Evolutionary conservation across 2,113 vertebrate species (phyloP).

Genomic region (Sylvietta virens): DNA sequence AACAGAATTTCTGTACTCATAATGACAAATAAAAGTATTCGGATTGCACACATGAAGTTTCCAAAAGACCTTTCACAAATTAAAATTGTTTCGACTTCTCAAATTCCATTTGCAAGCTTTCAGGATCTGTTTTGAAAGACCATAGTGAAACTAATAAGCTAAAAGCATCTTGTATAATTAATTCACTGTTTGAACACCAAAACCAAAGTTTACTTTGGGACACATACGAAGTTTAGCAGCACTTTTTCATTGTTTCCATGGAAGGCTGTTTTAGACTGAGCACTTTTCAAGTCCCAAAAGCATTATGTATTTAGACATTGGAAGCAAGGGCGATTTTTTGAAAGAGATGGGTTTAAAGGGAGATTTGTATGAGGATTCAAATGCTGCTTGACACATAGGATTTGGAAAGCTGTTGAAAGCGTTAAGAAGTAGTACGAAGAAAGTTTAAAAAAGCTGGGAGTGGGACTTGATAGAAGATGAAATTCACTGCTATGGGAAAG

Average conservation of each 20-base stretch:
- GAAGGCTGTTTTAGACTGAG: neutral
- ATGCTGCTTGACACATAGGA: conserved; percentile 18
- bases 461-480: conserved; percentile 23
- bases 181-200: neutral
- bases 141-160: neutral
- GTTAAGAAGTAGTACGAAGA: neutral
- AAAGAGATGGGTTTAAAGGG: conserved; percentile 42
- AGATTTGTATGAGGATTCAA: conserved; percentile 56
- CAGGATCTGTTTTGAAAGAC: neutral
- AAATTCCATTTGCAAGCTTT: neutral
- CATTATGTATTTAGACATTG: neutral
- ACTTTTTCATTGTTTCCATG: neutral
- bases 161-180: neutral
- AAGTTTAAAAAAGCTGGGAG: conserved; percentile 51
- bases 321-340: neutral
- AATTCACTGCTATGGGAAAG: conserved; percentile 37
- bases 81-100: neutral
- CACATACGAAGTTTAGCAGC: neutral
- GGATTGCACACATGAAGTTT: neutral
- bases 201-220: neutral
- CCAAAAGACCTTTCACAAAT: neutral
- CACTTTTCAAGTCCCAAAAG: neutral
- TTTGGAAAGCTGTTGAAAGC: conserved; percentile 53
- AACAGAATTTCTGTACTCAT: neutral
- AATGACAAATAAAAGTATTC: neutral